phyloP scores from a whole-genome alignment of 2,797 vertebrate species.

The Rhadinocentrus ornatus region DNA sequence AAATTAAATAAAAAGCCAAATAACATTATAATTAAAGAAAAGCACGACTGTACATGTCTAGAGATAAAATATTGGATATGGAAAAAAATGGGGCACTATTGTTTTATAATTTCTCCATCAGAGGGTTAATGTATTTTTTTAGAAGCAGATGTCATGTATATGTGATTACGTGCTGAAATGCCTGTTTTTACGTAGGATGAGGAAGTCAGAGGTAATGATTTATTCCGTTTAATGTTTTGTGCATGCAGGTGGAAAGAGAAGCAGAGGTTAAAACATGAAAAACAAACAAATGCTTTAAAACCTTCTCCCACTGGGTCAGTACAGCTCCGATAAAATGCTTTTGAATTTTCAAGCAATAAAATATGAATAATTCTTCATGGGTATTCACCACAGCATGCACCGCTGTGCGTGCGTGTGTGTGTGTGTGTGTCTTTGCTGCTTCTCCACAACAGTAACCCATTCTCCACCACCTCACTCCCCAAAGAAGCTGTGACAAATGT shows the following conservation, averaged over 20 bases:
- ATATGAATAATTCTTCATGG: slow-evolving; percentile 55
- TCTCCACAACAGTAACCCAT: background rate
- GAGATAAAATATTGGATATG: no score
- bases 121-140: background rate
- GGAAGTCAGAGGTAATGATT: slow-evolving; percentile 7
- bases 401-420: slow-evolving; percentile 20
- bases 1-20: no score
- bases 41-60: no score
- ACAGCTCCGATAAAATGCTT: slow-evolving; percentile 46
- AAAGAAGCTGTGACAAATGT: slow-evolving; percentile 9
- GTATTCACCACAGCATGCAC: slow-evolving; percentile 27
- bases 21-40: no score
- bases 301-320: slow-evolving; percentile 17
- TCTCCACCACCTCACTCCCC: background rate
- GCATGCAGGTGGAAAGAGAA: slow-evolving; percentile 17
- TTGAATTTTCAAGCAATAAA: slow-evolving; percentile 56
- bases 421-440: slow-evolving; percentile 17
- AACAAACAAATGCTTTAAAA: slow-evolving; percentile 37
- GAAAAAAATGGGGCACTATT: no score
- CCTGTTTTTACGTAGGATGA: background rate
- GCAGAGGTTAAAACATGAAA: slow-evolving; percentile 16
- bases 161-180: background rate
- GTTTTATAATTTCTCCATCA: background rate
- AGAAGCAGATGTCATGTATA: slow-evolving; percentile 5
- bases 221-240: slow-evolving; percentile 5